Base-by-base conservation (phyloP, 2,888 invertebrate genomes). In the Archaeoteleia sp. region DNA sequence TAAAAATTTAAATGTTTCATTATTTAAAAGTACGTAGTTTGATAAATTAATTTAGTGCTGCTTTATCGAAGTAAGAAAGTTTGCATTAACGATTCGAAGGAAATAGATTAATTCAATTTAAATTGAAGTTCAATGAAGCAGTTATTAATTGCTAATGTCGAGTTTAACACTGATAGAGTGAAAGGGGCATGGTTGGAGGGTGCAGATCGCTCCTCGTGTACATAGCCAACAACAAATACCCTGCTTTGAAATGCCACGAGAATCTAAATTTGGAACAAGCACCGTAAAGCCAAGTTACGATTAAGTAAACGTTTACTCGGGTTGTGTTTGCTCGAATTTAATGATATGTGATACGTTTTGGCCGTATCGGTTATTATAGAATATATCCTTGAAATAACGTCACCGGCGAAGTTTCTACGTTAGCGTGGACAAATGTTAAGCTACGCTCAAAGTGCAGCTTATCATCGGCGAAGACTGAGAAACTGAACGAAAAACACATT, bases 301-400 rank as follows among this genome's bases (percentile, higher is more conserved):
- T 43, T 54, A 43, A 54, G 32, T 35, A 54, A 54, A 43, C 54
- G 32, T 46, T 37, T 37, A 57, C 46, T 45, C 39, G 17, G 25
- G 45, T 37, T 37, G 14, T 37, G 13, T 57, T 45, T 46, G 46
- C 20, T 10, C 32, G 45, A 27, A 37, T 45, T 35, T 43, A 40
- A 34, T 42, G 25, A 34, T 25, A 8, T 8, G 14, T 23, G 25
- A 54, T 34, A 54, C n/a, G 25, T 51, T 27, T 13, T 13, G 23
- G 8, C 17, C 20, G n/a, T 42, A 23, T 42, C 40, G 32, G 20
- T 40, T 42, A n/a, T n/a, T n/a, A 17, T 32, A n/a, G 51, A 20
- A 51, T 51, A 12, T 40, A 25, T 37, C 12, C 8, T 39, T 10
- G 34, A 9, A 34, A 34, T 34, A 10, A 20, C 5, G 20, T 20